These are phyloP conservation scores for Drosophila sproati DNA, from an alignment of 1,140 invertebrate genomes.

Conservation along the genomic window DNA sequence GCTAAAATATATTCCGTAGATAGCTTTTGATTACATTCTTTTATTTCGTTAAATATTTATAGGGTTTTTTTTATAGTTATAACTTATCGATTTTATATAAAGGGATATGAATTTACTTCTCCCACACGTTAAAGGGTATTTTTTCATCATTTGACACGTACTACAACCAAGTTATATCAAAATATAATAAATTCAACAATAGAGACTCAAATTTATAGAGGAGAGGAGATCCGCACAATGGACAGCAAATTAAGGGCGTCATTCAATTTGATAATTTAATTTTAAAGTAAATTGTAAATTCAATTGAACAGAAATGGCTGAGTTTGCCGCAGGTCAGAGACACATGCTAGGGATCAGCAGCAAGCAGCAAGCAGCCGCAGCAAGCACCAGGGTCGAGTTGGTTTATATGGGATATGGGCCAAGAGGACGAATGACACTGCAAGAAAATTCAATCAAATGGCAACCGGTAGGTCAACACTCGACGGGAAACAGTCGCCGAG, in stretches of 20 bases:
- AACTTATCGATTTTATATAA: no score
- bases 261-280: slow-evolving; percentile 74
- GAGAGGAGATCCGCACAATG: slow-evolving; percentile 39
- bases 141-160: slow-evolving; percentile 67
- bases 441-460: slow-evolving; percentile 53
- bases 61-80: no score
- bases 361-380: no score
- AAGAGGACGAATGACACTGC: slow-evolving; percentile 5
- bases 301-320: slow-evolving; percentile 33
- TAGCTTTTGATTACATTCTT: not conserved
- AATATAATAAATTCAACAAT: slow-evolving; percentile 38
- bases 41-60: no score
- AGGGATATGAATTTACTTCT: no score
- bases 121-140: slow-evolving; percentile 11
- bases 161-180: not conserved
- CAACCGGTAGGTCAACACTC: slow-evolving; percentile 41
- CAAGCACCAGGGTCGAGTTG: no score
- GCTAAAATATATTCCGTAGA: not conserved
- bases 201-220: slow-evolving; percentile 16
- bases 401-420: no score
- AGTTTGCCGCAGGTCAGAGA: not conserved
- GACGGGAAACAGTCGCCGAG: slow-evolving; percentile 9
- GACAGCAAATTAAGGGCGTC: slow-evolving; percentile 62
- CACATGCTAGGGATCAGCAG: not conserved
- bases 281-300: slow-evolving; percentile 59